These are phyloP conservation scores for Poeciliopsis paucimaculata DNA, from an alignment of 2,797 vertebrate species.

Conservation along the genomic window DNA sequence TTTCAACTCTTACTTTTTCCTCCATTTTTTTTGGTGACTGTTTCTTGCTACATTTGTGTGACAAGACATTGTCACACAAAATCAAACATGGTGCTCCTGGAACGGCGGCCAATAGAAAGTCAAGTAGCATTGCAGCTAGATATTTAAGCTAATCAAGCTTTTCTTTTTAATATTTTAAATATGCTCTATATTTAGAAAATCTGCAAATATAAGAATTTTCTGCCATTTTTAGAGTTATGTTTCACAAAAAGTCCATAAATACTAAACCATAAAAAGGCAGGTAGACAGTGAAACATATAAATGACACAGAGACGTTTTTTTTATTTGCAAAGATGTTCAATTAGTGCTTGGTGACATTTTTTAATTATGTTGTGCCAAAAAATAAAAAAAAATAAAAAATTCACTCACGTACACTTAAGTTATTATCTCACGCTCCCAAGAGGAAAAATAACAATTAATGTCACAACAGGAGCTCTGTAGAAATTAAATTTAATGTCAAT, in stretches of 20 bases:
- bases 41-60: not conserved
- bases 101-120: too few species aligned
- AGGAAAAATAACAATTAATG: constrained; percentile 1
- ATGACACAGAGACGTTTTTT: not conserved
- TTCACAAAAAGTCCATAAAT: too few species aligned
- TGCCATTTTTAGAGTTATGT: too few species aligned
- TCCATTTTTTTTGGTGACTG: not conserved
- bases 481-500: constrained; percentile 15
- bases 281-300: too few species aligned
- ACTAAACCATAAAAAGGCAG: too few species aligned
- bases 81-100: not conserved
- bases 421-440: not conserved
- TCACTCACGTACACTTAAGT: not conserved
- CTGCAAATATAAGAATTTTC: not conserved
- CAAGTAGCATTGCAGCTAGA: too few species aligned
- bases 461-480: constrained; percentile 2
- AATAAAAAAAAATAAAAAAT: not conserved
- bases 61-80: not conserved
- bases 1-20: not conserved
- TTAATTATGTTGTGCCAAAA: not conserved
- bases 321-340: not conserved
- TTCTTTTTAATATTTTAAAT: not conserved
- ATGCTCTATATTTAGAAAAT: not conserved
- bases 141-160: not conserved
- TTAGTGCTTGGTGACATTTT: not conserved